Conservation (phyloP, 2,797 vertebrate genomes). For the Characodon lateralis region DNA sequence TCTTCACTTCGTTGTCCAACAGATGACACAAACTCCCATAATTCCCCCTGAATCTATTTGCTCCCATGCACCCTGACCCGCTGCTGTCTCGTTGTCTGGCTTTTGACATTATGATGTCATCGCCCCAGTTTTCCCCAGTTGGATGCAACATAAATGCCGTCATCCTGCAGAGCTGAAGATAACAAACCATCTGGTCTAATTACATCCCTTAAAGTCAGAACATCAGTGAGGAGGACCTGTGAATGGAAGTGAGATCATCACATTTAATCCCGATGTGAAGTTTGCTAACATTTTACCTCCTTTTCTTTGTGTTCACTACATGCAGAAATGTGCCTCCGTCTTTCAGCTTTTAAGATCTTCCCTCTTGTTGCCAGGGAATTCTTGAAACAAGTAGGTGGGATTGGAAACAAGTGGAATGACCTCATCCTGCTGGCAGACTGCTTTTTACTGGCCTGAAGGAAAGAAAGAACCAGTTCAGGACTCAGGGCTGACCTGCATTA, state of each 20-base stretch:
- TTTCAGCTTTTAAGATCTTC: constrained; percentile 10
- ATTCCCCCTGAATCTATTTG: constrained; percentile 1
- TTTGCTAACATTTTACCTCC: background rate
- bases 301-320: background rate
- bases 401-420: constrained; percentile 51
- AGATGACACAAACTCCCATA: background rate
- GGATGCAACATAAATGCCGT: constrained; percentile 40
- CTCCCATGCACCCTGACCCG: constrained; percentile 26
- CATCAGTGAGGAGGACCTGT: constrained; percentile 1
- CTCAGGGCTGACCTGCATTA: constrained; percentile 20
- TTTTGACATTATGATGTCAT: constrained; percentile 41
- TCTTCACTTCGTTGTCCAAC: background rate
- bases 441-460: constrained; percentile 21
- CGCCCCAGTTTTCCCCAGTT: background rate
- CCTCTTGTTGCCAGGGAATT: constrained; percentile 49
- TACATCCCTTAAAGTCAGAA: constrained; percentile 6
- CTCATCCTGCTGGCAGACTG: constrained; percentile 53
- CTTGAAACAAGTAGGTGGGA: constrained; percentile 39
- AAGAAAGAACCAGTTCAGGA: background rate
- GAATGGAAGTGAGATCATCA: constrained; percentile 31
- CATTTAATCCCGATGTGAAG: background rate
- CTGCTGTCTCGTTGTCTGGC: background rate
- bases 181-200: constrained; percentile 25
- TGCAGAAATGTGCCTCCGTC: background rate
- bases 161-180: constrained; percentile 40